These are phyloP conservation scores for Drosophila merina DNA, from an alignment of 2,888 invertebrate genomes.

Conservation along the genomic window DNA sequence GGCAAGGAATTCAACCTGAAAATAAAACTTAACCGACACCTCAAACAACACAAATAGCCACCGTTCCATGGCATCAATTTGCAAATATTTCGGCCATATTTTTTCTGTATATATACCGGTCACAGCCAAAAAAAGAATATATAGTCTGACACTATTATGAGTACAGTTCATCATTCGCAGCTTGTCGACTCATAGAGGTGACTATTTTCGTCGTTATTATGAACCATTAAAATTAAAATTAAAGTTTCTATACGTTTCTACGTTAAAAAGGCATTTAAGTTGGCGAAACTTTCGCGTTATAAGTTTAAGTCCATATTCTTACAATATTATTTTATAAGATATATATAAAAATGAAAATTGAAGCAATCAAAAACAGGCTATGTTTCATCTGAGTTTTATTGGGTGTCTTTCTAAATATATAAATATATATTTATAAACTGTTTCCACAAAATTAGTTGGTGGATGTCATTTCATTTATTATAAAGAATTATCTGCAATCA, in stretches of 20 bases:
- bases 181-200: neutral
- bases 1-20: constrained; percentile 69
- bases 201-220: neutral
- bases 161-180: no score
- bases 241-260: neutral
- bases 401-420: constrained; percentile 24
- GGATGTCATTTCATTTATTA: constrained; percentile 17
- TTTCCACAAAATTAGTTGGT: constrained; percentile 11
- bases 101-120: neutral
- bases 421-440: constrained; percentile 16
- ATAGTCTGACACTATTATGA: no score
- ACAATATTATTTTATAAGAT: no score
- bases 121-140: no score
- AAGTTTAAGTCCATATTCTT: no score
- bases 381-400: constrained; percentile 46
- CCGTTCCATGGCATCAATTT: constrained; percentile 7
- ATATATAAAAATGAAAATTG: no score
- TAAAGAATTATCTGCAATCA: constrained; percentile 24
- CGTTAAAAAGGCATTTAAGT: neutral
- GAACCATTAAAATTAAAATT: neutral
- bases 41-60: constrained; percentile 59
- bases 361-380: neutral
- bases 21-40: constrained; percentile 76
- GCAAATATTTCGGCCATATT: neutral
- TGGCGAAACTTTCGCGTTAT: neutral